These are phyloP conservation scores for Pelodiscus sinensis DNA, from an alignment of 2,113 vertebrate species.

Conservation along the genomic window DNA sequence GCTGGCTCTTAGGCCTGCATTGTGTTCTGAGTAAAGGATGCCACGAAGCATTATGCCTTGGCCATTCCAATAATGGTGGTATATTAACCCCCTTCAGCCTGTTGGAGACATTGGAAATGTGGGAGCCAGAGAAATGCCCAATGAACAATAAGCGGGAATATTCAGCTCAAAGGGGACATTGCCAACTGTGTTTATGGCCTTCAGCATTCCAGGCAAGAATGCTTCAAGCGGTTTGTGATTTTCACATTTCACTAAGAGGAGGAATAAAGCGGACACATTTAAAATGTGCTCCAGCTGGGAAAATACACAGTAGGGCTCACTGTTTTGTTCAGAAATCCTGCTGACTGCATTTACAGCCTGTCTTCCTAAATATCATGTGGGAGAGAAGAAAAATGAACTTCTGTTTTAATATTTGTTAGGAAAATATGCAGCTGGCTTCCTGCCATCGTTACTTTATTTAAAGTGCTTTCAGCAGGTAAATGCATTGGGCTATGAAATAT, in stretches of 20 bases:
- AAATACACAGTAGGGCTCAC: not conserved
- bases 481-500: not conserved
- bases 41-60: not conserved
- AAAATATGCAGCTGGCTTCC: not conserved
- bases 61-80: not conserved
- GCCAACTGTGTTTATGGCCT: not conserved
- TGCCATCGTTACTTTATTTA: not conserved
- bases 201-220: not conserved
- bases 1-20: not conserved
- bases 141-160: not conserved
- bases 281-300: not conserved
- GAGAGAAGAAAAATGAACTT: not conserved
- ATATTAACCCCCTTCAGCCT: not conserved
- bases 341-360: not conserved
- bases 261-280: not conserved
- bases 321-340: not conserved
- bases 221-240: not conserved
- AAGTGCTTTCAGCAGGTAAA: not conserved
- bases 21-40: not conserved
- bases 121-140: not conserved
- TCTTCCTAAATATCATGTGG: not conserved
- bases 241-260: not conserved
- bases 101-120: not conserved
- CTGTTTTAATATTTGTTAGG: not conserved
- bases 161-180: not conserved